phyloP scores from a whole-genome alignment of 2,888 invertebrate species.

The Amphipyra tragopoginis region DNA sequence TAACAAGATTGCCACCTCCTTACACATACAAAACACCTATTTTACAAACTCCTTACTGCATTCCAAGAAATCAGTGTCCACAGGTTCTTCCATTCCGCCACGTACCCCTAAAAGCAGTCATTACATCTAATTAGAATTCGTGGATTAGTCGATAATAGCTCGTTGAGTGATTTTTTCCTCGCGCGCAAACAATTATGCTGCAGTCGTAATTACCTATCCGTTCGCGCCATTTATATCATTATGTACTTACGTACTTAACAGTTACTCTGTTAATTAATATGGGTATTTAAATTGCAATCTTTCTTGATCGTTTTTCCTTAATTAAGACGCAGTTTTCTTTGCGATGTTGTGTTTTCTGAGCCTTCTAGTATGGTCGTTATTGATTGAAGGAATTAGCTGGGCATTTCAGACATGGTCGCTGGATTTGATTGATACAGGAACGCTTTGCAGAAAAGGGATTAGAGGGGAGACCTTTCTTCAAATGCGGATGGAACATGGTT shows the following conservation, averaged over 20 bases:
- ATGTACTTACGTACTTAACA: conserved; percentile 45
- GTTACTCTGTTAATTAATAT: conserved; percentile 46
- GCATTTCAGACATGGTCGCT: too few relatives aligned
- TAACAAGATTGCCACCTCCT: too few relatives aligned
- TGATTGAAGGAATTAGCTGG: too few relatives aligned
- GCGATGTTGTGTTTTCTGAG: not conserved
- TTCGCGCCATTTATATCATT: conserved; percentile 48
- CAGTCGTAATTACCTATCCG: conserved; percentile 52
- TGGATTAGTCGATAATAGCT: conserved; percentile 61
- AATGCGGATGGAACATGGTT: too few relatives aligned
- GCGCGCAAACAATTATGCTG: conserved; percentile 54
- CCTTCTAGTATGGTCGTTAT: too few relatives aligned
- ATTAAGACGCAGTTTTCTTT: conserved; percentile 36
- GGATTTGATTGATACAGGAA: too few relatives aligned
- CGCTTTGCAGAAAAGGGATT: too few relatives aligned
- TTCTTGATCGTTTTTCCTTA: conserved; percentile 40
- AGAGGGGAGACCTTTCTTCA: too few relatives aligned
- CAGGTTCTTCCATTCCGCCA: conserved; percentile 19
- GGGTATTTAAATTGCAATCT: conserved; percentile 45
- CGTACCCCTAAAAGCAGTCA: conserved; percentile 56
- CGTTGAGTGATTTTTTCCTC: conserved; percentile 68
- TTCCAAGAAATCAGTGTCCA: not conserved
- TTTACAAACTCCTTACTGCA: too few relatives aligned
- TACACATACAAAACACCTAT: too few relatives aligned
- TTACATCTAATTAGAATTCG: conserved; percentile 61